A percentile compares a stretch with the other conserved stretches of the same genome.
phyloP scores from a whole-genome alignment of 2,797 vertebrate genomes.

The Enteromius paludinosus region DNA sequence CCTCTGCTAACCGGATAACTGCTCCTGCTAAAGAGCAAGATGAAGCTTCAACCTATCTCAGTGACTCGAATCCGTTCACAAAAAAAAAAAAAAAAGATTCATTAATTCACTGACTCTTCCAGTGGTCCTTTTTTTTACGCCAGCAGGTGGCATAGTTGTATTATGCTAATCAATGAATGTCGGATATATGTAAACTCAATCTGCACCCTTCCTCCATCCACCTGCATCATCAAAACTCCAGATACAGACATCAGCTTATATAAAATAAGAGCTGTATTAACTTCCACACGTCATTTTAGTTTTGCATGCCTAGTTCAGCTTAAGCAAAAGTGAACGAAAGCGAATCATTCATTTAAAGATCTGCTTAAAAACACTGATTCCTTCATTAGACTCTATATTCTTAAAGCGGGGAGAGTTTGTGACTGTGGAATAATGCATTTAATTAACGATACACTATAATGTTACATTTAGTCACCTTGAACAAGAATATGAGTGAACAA shows the following conservation, averaged over 20 bases:
- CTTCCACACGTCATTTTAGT: background rate
- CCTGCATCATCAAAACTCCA: background rate
- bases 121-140: background rate
- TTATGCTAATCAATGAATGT: background rate
- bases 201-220: background rate
- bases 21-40: background rate
- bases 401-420: background rate
- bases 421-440: background rate
- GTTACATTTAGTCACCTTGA: background rate
- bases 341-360: background rate
- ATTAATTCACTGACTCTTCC: background rate
- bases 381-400: background rate
- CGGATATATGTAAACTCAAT: too few relatives aligned
- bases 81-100: background rate
- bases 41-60: background rate
- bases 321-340: background rate
- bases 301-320: background rate
- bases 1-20: background rate
- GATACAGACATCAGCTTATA: background rate
- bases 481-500: background rate
- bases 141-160: background rate
- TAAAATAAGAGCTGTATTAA: background rate
- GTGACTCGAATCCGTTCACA: background rate
- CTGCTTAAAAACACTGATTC: background rate
- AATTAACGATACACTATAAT: background rate